These are phyloP conservation scores for Timandra comae DNA, from an alignment of 2,888 invertebrate genomes.

Conservation along the genomic window DNA sequence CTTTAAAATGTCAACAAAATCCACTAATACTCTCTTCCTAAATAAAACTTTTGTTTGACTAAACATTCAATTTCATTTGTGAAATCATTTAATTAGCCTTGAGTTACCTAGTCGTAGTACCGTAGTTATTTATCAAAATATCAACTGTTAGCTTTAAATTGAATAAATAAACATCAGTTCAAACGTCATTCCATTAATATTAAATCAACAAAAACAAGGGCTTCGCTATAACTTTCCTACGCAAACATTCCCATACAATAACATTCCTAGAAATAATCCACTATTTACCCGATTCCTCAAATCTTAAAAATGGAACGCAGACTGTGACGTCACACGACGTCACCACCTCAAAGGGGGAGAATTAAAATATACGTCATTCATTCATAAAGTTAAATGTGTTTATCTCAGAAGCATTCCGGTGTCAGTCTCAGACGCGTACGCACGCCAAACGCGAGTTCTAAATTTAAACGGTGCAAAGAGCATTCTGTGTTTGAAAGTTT, in stretches of 20 bases:
- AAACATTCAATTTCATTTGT: no score
- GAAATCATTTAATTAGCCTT: no score
- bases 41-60: no score
- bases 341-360: conserved; percentile 31
- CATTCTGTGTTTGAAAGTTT: conserved; percentile 24
- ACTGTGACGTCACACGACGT: conserved; percentile 43
- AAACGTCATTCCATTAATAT: no score
- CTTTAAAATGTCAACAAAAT: no score
- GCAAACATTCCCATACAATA: not conserved
- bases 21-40: no score
- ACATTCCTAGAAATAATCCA: not conserved
- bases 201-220: no score
- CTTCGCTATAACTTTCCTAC: not conserved
- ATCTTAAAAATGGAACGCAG: conserved; percentile 57
- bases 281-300: conserved; percentile 31
- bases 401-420: conserved; percentile 42
- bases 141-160: no score
- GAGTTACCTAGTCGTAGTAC: no score
- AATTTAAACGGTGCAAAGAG: conserved; percentile 30
- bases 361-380: conserved; percentile 69
- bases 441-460: conserved; percentile 44
- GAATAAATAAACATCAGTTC: no score
- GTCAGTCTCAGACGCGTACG: conserved; percentile 51
- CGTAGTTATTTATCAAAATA: no score
- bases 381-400: conserved; percentile 52